These are phyloP conservation scores for Pachyramphus minor DNA, from an alignment of 2,113 vertebrate genomes.

Conservation along the genomic window DNA sequence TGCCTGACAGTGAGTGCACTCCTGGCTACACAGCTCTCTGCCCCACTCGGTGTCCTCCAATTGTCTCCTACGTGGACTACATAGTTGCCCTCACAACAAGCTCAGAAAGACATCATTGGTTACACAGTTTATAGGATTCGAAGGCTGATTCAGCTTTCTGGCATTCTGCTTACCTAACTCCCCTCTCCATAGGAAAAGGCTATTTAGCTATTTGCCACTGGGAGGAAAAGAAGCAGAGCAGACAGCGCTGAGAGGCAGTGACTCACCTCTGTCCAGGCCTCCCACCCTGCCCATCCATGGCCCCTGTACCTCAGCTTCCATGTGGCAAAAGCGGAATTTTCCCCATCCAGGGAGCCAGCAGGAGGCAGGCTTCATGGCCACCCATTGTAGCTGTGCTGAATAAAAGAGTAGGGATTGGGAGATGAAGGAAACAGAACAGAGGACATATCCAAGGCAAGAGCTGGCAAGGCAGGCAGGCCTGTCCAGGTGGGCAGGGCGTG, in stretches of 20 bases:
- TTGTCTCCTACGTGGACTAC: neutral
- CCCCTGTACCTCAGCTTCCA: neutral
- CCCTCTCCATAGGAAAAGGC: neutral
- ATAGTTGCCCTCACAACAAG: neutral
- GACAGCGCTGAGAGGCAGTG: accelerated
- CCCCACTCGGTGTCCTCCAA: neutral
- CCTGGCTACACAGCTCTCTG: neutral
- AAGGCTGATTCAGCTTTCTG: neutral
- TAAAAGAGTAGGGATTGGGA: neutral
- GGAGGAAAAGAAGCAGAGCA: neutral
- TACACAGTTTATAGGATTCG: neutral
- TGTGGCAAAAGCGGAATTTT: neutral
- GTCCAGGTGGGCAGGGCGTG: accelerated
- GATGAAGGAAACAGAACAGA: neutral
- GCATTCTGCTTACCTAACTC: neutral
- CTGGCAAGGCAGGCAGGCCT: neutral
- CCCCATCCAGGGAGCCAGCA: neutral
- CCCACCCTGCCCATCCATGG: accelerated
- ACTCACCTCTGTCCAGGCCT: accelerated
- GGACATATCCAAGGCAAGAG: neutral
- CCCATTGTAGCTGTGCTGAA: neutral
- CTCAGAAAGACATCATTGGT: neutral
- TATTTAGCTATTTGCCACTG: neutral
- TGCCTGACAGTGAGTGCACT: neutral
- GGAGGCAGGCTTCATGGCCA: neutral